Evolutionary conservation across 2,113 vertebrate species (phyloP).

Genomic region (Platichthys stellatus): DNA sequence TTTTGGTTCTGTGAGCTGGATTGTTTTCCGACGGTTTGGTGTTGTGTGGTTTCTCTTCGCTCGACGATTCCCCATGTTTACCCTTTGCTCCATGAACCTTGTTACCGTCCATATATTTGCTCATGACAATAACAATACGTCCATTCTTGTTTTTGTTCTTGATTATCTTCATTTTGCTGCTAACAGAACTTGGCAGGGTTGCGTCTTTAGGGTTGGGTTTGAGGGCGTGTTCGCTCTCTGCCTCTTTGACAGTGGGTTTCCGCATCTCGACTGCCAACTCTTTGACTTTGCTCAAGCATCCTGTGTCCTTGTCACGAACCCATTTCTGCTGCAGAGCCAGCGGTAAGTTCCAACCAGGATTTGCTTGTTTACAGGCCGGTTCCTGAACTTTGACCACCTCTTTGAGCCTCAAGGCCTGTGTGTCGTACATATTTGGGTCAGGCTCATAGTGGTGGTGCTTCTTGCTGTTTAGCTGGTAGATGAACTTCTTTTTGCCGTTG

Average conservation of each 20-base stretch:
- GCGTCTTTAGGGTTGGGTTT: conserved; percentile 83
- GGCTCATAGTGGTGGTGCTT: conserved; percentile 99
- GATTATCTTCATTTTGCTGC: conserved; percentile 99
- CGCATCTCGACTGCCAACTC: conserved; percentile 80
- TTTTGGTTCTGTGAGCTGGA: conserved; percentile 67
- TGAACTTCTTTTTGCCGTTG: conserved; percentile 91
- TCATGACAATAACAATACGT: conserved; percentile 98
- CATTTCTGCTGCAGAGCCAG: conserved; percentile 89
- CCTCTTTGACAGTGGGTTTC: conserved; percentile 75
- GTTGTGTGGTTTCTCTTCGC: conserved; percentile 58
- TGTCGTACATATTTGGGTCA: conserved; percentile 94
- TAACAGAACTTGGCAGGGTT: conserved; percentile 81
- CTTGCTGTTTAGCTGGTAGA: conserved; percentile 98
- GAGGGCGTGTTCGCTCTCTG: conserved; percentile 67
- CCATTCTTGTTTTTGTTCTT: conserved; percentile 99
- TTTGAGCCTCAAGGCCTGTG: conserved; percentile 87
- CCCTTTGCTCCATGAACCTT: conserved; percentile 90
- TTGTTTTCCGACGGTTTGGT: conserved; percentile 64
- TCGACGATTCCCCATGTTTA: conserved; percentile 85
- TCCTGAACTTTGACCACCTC: conserved; percentile 88
- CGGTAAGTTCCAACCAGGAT: conserved; percentile 84
- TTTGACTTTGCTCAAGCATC: conserved; percentile 88
- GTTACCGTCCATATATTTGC: conserved; percentile 98
- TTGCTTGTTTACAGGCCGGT: conserved; percentile 76
- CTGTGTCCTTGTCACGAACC: conserved; percentile 87